Evolutionary conservation across 2,797 vertebrate genomes (phyloP).

Genomic region (Knipowitschia caucasica): DNA sequence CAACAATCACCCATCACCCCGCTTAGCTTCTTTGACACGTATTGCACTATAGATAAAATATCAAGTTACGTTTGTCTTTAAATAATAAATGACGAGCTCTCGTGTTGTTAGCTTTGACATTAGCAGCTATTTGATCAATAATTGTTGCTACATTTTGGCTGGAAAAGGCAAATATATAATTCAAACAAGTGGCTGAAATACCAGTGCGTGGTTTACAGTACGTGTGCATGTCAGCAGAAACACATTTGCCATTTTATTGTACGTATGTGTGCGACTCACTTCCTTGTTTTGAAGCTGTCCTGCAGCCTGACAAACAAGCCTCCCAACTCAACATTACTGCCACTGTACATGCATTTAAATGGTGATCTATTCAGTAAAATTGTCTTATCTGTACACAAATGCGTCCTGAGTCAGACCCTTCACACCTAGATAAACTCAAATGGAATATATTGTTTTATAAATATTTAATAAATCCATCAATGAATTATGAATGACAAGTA

Average conservation of each 20-base stretch:
- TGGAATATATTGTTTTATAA: background rate
- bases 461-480: background rate
- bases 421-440: background rate
- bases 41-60: background rate
- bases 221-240: background rate
- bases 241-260: background rate
- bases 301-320: constrained; percentile 2
- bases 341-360: no score
- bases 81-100: background rate
- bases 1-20: no score
- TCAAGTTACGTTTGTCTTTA: background rate
- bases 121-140: constrained; percentile 6
- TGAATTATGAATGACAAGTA: constrained; percentile 1
- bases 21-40: background rate
- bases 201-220: background rate
- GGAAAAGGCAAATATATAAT: background rate
- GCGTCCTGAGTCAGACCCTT: background rate
- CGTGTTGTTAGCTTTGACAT: background rate
- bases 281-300: constrained; percentile 1
- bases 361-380: background rate
- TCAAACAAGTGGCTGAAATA: no score
- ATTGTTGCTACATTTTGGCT: background rate
- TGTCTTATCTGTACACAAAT: background rate
- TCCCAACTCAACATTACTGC: background rate
- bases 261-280: background rate